phyloP scores from a whole-genome alignment of 2,797 vertebrate species.

The Gadopsis bispinosus region DNA sequence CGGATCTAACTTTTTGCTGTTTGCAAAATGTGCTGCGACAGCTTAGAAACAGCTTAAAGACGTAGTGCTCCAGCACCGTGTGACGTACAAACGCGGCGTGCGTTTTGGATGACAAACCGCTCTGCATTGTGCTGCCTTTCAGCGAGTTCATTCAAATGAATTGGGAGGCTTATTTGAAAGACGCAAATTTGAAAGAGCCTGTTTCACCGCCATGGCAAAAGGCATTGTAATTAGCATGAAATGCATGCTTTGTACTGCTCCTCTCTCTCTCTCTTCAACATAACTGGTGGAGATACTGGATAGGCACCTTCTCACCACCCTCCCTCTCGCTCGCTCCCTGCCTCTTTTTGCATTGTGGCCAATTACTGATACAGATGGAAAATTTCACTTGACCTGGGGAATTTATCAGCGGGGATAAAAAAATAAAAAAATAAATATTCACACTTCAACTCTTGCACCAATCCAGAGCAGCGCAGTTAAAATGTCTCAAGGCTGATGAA shows the following conservation, averaged over 20 bases:
- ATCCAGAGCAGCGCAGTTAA: constrained; percentile 73
- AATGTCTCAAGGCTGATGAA: constrained; percentile 78
- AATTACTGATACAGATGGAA: constrained; percentile 80
- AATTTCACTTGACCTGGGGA: constrained; percentile 74
- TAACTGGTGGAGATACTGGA: constrained; percentile 69
- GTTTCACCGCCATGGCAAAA: constrained; percentile 71
- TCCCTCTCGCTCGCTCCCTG: constrained; percentile 43
- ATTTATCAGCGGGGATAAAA: constrained; percentile 71
- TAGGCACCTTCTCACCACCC: constrained; percentile 58
- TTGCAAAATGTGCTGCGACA: constrained; percentile 59
- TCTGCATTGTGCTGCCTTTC: constrained; percentile 62
- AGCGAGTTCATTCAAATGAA: constrained; percentile 65
- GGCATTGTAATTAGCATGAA: constrained; percentile 74
- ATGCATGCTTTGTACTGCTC: constrained; percentile 65
- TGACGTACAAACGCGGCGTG: constrained; percentile 54
- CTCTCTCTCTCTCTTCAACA: constrained; percentile 42
- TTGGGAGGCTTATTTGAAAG: constrained; percentile 68
- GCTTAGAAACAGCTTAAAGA: constrained; percentile 72
- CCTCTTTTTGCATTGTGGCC: constrained; percentile 70
- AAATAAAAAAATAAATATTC: no score
- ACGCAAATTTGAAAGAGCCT: constrained; percentile 63
- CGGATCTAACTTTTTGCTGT: constrained; percentile 53
- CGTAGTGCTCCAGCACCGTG: constrained; percentile 49
- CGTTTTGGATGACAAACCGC: constrained; percentile 63
- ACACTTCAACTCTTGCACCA: constrained; percentile 54